Base-by-base conservation (phyloP, 1,140 invertebrate genomes). In the Hycleus phaleratus region DNA sequence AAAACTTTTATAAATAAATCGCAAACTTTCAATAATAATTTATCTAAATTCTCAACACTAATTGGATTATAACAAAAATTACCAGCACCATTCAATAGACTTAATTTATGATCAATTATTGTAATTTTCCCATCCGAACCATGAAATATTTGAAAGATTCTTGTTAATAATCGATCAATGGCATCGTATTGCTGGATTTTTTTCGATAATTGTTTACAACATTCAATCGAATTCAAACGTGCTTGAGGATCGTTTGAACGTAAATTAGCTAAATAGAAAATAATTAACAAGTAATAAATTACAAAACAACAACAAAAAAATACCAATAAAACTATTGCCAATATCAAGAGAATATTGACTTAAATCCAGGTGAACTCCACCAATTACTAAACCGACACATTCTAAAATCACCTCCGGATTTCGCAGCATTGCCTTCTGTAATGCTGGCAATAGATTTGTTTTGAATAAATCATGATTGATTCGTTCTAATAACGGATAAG, bases 121-220 rank as follows among this genome's bases (percentile, higher is more conserved):
- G 91, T 94, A 39, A 97, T 78, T 74, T 97, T 98, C 3, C 93
- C 94, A 73, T 95, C 87, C 5, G 90, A 88, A 38, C 94, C 93
- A 77, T 93, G 85, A 65, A 95, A 86, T 4, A 94, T 84, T 3
- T 80, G 83, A 77, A 96, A 95, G 26, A 90, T 77, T 52, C 87
- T 82, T 39, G 82, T 78, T 0, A 94, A 69, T 18, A 96, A 68
- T 45, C 78, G 78, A 62, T 84, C 82, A 10, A 95, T 75, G 2
- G 86, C 80, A 10, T 77, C 75, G 8, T 78, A 72, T 59, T 88
- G 82, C 42, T 82, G 85, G 69, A 90, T 92, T 67, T 91, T 86
- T 38, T 78, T 66, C 2, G 88, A 82, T 10, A 97, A 73, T 58
- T 79, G 76, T 62, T 82, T 81, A 49, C 87, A 84, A 6, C 88